phyloP scores from a whole-genome alignment of 1,140 invertebrate genomes.

The Drosophila navojoa region DNA sequence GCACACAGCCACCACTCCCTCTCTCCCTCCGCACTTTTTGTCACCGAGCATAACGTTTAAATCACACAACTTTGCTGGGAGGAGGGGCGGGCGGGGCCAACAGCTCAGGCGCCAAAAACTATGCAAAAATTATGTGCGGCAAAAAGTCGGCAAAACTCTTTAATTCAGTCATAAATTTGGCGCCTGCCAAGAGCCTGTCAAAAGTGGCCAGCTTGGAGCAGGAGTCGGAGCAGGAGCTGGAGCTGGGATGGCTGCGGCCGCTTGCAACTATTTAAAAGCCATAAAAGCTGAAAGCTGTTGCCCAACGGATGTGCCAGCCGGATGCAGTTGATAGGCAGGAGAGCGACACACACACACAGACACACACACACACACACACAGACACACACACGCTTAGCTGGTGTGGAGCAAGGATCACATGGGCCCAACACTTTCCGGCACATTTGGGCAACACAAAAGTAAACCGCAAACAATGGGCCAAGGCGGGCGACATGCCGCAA shows the following conservation, averaged over 20 bases:
- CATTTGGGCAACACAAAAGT: slow-evolving; percentile 72
- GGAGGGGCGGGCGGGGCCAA: slow-evolving; percentile 9
- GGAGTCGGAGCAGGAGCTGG: neutral
- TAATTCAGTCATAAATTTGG: slow-evolving; percentile 78
- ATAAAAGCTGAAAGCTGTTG: slow-evolving; percentile 81
- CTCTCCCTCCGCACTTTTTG: neutral
- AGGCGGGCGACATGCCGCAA: slow-evolving; percentile 10
- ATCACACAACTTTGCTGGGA: slow-evolving; percentile 21
- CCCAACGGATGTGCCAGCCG: slow-evolving; percentile 75
- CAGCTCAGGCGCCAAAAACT: slow-evolving; percentile 65
- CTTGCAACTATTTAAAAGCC: slow-evolving; percentile 78
- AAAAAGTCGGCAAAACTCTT: slow-evolving; percentile 64
- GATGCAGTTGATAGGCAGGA: slow-evolving; percentile 79
- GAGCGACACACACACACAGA: slow-evolving; percentile 1
- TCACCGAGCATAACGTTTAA: slow-evolving; percentile 9
- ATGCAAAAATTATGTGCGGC: slow-evolving; percentile 71
- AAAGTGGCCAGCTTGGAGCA: slow-evolving; percentile 43
- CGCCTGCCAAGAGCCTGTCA: slow-evolving; percentile 62
- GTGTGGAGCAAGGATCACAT: slow-evolving; percentile 31
- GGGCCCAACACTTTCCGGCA: slow-evolving; percentile 63
- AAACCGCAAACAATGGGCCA: slow-evolving; percentile 65
- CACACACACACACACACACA: neutral
- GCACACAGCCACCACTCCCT: no score
- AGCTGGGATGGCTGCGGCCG: slow-evolving; percentile 1
- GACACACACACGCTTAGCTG: neutral